phyloP scores from a whole-genome alignment of 2,797 vertebrate species.

The Karalla daura region DNA sequence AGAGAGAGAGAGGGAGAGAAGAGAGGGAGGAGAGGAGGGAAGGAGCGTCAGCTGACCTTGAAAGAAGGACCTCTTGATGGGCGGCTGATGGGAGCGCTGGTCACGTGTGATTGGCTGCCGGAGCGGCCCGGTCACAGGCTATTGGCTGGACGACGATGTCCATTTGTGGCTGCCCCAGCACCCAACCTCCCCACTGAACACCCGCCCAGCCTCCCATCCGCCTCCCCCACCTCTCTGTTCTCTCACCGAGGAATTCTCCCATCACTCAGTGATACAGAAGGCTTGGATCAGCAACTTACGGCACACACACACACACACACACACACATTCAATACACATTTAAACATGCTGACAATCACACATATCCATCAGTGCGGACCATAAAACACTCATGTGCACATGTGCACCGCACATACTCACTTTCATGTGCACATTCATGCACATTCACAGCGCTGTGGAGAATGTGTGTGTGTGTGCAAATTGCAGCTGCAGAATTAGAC shows the following conservation, averaged over 20 bases:
- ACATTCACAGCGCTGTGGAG: conserved; percentile 26
- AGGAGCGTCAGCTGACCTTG: conserved; percentile 79
- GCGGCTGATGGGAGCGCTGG: conserved; percentile 70
- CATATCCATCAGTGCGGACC: conserved; percentile 31
- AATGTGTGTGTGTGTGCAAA: conserved; percentile 39
- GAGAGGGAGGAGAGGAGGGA: conserved; percentile 3
- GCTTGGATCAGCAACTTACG: conserved; percentile 74
- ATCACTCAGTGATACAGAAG: conserved; percentile 72
- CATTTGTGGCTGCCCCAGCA: conserved; percentile 35
- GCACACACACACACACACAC: conserved; percentile 4
- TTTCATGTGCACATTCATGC: not conserved
- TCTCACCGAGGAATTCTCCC: conserved; percentile 65
- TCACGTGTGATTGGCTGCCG: conserved; percentile 71
- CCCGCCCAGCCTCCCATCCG: too few relatives aligned
- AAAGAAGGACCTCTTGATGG: conserved; percentile 77
- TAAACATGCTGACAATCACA: conserved; percentile 15
- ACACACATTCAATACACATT: conserved; percentile 3
- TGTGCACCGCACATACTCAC: conserved; percentile 14
- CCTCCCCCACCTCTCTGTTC: conserved; percentile 10
- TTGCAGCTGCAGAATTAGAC: conserved; percentile 66
- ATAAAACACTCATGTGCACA: conserved; percentile 17
- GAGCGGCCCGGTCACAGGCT: conserved; percentile 60
- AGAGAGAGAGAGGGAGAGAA: not conserved
- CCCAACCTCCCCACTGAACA: too few relatives aligned
- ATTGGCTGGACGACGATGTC: conserved; percentile 66